phyloP scores from a whole-genome alignment of 2,888 invertebrate genomes.

The Drosophila quasianomalipes region DNA sequence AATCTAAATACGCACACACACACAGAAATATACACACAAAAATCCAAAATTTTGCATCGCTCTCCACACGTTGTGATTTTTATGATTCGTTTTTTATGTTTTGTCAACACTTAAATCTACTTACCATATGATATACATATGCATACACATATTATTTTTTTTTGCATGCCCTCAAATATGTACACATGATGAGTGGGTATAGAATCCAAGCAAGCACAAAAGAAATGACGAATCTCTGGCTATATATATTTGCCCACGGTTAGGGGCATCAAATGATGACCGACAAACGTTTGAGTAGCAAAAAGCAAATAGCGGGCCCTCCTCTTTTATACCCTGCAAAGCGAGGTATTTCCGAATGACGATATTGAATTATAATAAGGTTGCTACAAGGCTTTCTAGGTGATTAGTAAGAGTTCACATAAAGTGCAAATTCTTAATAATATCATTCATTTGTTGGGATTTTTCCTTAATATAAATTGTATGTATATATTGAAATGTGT shows the following conservation, averaged over 20 bases:
- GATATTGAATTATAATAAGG: background rate
- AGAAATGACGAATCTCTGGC: constrained; percentile 35
- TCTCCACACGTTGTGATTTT: constrained; percentile 52
- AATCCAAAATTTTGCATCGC: constrained; percentile 37
- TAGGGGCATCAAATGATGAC: constrained; percentile 32
- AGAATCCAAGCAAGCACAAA: constrained; percentile 5
- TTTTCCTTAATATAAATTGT: background rate
- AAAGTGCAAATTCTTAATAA: background rate
- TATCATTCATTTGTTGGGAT: background rate
- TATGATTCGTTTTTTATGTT: constrained; percentile 20
- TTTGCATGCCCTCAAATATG: constrained; percentile 16
- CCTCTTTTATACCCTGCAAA: constrained; percentile 20
- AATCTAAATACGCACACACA: constrained; percentile 54
- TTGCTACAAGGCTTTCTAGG: background rate
- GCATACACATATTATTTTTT: background rate
- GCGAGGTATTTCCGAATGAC: background rate
- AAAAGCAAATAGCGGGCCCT: constrained; percentile 3
- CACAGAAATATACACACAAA: background rate
- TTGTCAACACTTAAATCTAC: constrained; percentile 51
- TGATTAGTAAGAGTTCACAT: background rate
- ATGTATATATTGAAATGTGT: background rate
- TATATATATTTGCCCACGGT: constrained; percentile 9
- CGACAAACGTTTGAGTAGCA: constrained; percentile 29
- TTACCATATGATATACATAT: constrained; percentile 26
- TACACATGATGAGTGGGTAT: background rate